Evolutionary conservation across 2,888 invertebrate species (phyloP), one percentile per base, ranked within the genome.

Genomic region (Balanococcus diminutus): DNA sequence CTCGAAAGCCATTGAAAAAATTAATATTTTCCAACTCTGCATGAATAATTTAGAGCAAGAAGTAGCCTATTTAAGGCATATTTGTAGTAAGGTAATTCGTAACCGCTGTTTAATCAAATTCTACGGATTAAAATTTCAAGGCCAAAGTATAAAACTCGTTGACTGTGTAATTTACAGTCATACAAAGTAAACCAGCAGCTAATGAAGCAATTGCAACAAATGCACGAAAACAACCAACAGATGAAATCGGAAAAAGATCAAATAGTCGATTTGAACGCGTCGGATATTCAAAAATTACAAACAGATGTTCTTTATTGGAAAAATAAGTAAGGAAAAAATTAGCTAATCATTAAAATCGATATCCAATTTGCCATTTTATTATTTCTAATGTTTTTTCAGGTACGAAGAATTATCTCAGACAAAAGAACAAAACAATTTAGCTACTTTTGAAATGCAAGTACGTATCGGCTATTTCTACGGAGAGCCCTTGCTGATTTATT

Each of bases 31-130:
- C 19, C 88, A 88, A 61, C 87, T 89, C 32, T 87, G 88, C 72
- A 87, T 89, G 16, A 88, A 87, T 14, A 88, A 88, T 86, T 88
- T 88, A 51, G 89, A 89, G 46, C 88, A 89, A 79, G 89, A 89
- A 87, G 87, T 89, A 51, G 87, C 88, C 75, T 89, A 89, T 82
- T 87, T 89, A 9, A 88, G 88, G 56, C 88, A 89, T 86, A 86
- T 89, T n/a, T 89, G 88, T 86, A 83, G 87, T 31, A 88, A 88
- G 87, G 89, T 89, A 87, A 67, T 56, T 22, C 5, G 19, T 31
- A n/a, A 6, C 16, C 16, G 16, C 25, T 9, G 4, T 51, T 25
- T 51, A 51, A 39, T 22, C 1, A 25, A 51, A 19, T 16, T 5
- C 19, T 8, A 5, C 16, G 31, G 61, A 42, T 81, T 4, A 56